These are phyloP conservation scores for Amphimedon queenslandica DNA, from an alignment of 37 sponge, comb jelly and placozoan genomes.

Conservation along the genomic window DNA sequence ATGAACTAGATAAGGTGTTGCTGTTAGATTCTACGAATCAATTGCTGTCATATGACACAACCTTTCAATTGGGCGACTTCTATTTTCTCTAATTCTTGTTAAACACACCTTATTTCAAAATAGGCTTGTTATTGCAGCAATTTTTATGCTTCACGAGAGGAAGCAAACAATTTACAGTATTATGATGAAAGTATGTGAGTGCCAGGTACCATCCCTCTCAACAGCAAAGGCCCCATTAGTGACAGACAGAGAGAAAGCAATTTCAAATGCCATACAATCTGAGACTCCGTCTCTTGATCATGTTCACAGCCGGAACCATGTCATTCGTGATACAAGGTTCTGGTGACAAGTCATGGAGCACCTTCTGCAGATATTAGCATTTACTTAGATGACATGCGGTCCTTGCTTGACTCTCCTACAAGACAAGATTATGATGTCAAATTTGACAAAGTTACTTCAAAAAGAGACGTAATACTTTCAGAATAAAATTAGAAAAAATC, in stretches of 20 bases:
- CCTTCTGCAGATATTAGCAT: slow-evolving; percentile 32
- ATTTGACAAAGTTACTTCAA: neutral
- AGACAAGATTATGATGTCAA: slow-evolving; percentile 4
- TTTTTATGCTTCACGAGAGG: neutral
- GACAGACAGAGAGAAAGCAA: slow-evolving; percentile 18
- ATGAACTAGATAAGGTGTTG: slow-evolving; percentile 19
- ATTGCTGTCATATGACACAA: slow-evolving; percentile 21
- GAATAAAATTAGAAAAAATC: slow-evolving; percentile 24
- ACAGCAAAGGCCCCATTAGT: too few species aligned
- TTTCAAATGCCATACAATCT: slow-evolving; percentile 20
- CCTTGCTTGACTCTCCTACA: slow-evolving; percentile 12
- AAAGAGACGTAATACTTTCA: slow-evolving; percentile 13
- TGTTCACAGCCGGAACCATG: slow-evolving; percentile 57
- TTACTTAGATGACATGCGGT: slow-evolving; percentile 20
- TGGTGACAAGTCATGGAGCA: slow-evolving; percentile 45
- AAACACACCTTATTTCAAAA: slow-evolving; percentile 11
- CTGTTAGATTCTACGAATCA: neutral
- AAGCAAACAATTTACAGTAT: too few species aligned
- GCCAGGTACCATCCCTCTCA: too few species aligned
- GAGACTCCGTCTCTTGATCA: too few species aligned
- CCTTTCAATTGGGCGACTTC: slow-evolving; percentile 35
- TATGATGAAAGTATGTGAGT: too few species aligned
- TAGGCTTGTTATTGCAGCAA: neutral
- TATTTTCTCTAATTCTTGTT: slow-evolving; percentile 18
- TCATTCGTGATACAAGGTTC: slow-evolving; percentile 13